Conservation (phyloP, 2,888 invertebrate species). For the Hyles lineata region DNA sequence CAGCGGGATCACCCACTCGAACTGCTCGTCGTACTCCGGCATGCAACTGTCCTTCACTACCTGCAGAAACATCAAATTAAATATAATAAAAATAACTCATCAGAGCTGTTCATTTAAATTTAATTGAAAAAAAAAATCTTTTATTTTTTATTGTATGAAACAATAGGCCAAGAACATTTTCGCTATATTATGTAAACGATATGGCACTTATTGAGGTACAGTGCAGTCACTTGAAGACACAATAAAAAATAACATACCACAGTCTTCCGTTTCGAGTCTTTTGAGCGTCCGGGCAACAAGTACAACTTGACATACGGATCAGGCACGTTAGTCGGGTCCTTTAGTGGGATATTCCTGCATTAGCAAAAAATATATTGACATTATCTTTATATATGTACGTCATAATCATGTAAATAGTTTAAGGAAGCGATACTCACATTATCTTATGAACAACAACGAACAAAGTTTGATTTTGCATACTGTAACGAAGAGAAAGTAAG, state of each 20-base stretch:
- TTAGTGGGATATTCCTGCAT: slow-evolving; percentile 90
- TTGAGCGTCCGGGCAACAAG: slow-evolving; percentile 92
- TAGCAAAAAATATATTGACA: slow-evolving; percentile 18
- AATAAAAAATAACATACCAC: slow-evolving; percentile 75
- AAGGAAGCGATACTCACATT: slow-evolving; percentile 86
- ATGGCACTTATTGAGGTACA: neutral
- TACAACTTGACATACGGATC: slow-evolving; percentile 96
- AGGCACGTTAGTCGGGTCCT: slow-evolving; percentile 92
- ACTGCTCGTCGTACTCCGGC: slow-evolving; percentile 95
- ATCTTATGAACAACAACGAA: slow-evolving; percentile 95
- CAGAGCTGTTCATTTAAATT: no score
- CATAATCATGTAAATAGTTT: slow-evolving; percentile 13
- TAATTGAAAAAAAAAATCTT: no score
- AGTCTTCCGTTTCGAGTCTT: slow-evolving; percentile 95
- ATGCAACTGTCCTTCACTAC: slow-evolving; percentile 94
- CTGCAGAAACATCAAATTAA: slow-evolving; percentile 56
- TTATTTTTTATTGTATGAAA: no score
- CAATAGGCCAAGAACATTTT: no score
- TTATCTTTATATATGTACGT: neutral
- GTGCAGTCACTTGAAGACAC: no score
- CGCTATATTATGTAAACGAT: neutral
- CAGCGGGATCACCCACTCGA: slow-evolving; percentile 94
- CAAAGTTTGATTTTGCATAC: slow-evolving; percentile 92
- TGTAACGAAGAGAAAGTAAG: slow-evolving; percentile 93
- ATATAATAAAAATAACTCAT: neutral